phyloP scores from a whole-genome alignment of 2,797 vertebrate species.

The Geotrypetes seraphini region DNA sequence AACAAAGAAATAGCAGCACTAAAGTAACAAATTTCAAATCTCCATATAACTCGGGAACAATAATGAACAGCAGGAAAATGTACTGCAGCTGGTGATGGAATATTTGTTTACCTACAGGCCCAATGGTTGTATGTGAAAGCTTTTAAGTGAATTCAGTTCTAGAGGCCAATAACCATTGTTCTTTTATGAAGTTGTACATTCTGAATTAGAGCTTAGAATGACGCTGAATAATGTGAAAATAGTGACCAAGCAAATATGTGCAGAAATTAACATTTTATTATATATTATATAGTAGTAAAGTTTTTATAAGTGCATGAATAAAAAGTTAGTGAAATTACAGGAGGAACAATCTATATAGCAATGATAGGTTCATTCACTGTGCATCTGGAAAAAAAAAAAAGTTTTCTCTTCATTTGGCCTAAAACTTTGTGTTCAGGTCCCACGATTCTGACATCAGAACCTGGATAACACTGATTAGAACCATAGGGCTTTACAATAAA shows the following conservation, averaged over 20 bases:
- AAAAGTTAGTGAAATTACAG: conserved; percentile 69
- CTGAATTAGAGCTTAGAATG: no score
- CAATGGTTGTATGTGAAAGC: no score
- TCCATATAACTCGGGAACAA: no score
- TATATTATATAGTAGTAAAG: conserved; percentile 63
- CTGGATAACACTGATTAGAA: conserved; percentile 95
- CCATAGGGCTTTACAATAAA: conserved; percentile 99
- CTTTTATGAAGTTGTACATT: no score
- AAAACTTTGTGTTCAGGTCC: conserved; percentile 68
- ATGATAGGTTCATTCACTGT: conserved; percentile 66
- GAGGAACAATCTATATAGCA: conserved; percentile 67
- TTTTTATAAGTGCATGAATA: conserved; percentile 68
- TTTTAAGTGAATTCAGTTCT: no score
- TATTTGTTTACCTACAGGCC: no score
- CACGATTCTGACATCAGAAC: conserved; percentile 96
- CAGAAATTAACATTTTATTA: conserved; percentile 64
- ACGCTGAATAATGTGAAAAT: conserved; percentile 11
- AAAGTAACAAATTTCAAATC: no score
- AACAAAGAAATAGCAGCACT: no score
- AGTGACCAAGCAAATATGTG: conserved; percentile 49
- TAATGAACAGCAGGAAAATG: no score
- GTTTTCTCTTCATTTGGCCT: conserved; percentile 71
- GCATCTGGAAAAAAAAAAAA: conserved; percentile 60
- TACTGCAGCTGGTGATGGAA: no score
- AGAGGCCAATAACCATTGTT: no score